Evolutionary conservation across 2,113 vertebrate genomes (phyloP), one percentile per base, ranked within the genome.

Genomic region (Mus pahari): DNA sequence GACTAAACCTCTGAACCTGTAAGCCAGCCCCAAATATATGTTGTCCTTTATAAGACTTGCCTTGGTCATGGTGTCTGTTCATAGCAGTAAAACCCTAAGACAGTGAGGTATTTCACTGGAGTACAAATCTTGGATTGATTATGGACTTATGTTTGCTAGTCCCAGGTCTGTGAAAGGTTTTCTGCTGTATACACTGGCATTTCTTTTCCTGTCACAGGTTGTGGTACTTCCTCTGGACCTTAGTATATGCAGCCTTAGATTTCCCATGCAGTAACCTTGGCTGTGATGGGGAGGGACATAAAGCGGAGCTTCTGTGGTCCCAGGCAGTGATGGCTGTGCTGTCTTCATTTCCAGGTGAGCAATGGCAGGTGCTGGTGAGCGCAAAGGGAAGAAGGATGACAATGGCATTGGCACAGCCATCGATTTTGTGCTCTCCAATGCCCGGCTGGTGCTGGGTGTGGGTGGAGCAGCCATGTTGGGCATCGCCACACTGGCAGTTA

Each of bases 391-490:
- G 95, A 99, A 99, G 91, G 99, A 99, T 42, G 99, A 99, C 98
- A 99, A 99, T 16, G 99, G 99, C 78, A 99, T 99, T 0, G 99
- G 99, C 88, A 99, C 99, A 0, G 99, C 99, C 94, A 99, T 99
- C 7, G 99, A 99, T 97, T 99, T 99, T 12, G 99, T 99, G 97
- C 99, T 99, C 71, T 99, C 99, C 96, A 99, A 99, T 3, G 99
- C 99, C 68, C 99, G 99, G 96, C 99, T 99, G 48, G 99, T 99
- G 98, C 98, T 99, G 95, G 99, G 99, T 0, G 99, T 99, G 86
- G 99, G 99, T 0, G 99, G 99, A 83, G 99, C 99, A 0, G 99
- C 99, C 53, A 99, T 99, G 99, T 98, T 99, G 96, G 99, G 99
- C 97, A 99, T 99, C 2, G 99, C 99, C 79, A 99, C 99, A 0